phyloP scores from a whole-genome alignment of 2,888 invertebrate species.

The Alsophila aescularia region DNA sequence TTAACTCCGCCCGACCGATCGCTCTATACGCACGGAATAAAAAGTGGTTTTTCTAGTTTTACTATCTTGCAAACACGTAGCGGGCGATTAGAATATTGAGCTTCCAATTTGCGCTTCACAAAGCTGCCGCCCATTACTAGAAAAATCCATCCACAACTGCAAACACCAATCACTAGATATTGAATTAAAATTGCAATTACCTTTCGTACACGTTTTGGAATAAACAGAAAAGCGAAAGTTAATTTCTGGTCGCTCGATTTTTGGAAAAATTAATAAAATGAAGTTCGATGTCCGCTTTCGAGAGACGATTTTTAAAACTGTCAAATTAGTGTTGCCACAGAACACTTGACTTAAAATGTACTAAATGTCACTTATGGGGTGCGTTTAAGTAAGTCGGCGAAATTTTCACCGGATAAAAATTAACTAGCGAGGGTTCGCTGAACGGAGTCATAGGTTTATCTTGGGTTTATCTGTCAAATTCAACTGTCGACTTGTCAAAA shows the following conservation, averaged over 20 bases:
- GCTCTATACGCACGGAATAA: constrained; percentile 45
- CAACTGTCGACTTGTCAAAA: too few relatives aligned
- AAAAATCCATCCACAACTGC: neutral
- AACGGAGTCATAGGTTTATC: too few relatives aligned
- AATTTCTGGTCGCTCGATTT: constrained; percentile 14
- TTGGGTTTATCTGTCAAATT: too few relatives aligned
- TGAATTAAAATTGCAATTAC: constrained; percentile 1
- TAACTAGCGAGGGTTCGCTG: too few relatives aligned
- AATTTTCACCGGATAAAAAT: neutral
- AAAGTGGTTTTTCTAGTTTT: constrained; percentile 68
- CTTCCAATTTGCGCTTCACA: constrained; percentile 39
- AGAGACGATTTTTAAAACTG: constrained; percentile 22
- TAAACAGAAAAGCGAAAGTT: constrained; percentile 2
- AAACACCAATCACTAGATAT: neutral
- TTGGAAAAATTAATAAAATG: constrained; percentile 6
- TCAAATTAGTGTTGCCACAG: constrained; percentile 22
- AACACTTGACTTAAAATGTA: constrained; percentile 1
- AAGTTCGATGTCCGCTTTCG: constrained; percentile 19
- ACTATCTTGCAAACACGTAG: constrained; percentile 44
- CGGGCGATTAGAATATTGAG: constrained; percentile 45
- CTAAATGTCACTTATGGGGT: constrained; percentile 3
- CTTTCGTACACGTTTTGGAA: constrained; percentile 18
- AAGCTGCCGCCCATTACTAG: constrained; percentile 17
- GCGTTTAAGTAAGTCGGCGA: neutral
- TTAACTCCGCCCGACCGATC: constrained; percentile 53